phyloP scores from a whole-genome alignment of 2,888 invertebrate genomes.

The Mythimna albipuncta region DNA sequence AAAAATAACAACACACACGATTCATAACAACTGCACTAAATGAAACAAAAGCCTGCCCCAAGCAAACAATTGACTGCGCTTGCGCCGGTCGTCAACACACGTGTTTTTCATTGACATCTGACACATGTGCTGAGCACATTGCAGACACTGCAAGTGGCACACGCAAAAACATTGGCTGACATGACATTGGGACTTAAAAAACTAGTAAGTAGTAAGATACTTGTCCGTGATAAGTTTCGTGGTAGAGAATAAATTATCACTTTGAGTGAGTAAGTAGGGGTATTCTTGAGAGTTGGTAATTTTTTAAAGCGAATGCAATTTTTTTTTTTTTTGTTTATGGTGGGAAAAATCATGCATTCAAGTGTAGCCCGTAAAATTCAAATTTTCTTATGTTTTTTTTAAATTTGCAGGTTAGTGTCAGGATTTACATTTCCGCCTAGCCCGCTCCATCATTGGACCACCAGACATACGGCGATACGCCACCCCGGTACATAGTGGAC shows the following conservation, averaged over 20 bases:
- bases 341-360: too few species aligned
- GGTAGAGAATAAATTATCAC: background rate
- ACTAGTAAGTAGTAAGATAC: constrained; percentile 5
- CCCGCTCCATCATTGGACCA: too few species aligned
- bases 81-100: constrained; percentile 53
- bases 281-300: background rate
- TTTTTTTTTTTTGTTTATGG: too few species aligned
- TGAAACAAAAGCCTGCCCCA: constrained; percentile 44
- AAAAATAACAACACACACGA: constrained; percentile 32
- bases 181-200: constrained; percentile 17
- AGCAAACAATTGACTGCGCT: constrained; percentile 60
- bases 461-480: too few species aligned
- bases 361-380: too few species aligned
- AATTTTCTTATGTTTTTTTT: too few species aligned
- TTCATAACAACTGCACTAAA: constrained; percentile 33
- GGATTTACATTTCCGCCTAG: too few species aligned
- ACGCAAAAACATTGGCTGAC: constrained; percentile 42
- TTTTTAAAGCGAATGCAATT: too few species aligned
- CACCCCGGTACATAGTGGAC: too few species aligned
- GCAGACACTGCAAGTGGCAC: constrained; percentile 43
- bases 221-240: constrained; percentile 2
- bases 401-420: too few species aligned
- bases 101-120: constrained; percentile 70
- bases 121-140: constrained; percentile 74
- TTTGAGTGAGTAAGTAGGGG: background rate